Percentiles rank a stretch among this genome's conserved stretches.
Evolutionary conservation across 2,888 invertebrate genomes (phyloP).

Genomic region (Athripsodes cinereus): DNA sequence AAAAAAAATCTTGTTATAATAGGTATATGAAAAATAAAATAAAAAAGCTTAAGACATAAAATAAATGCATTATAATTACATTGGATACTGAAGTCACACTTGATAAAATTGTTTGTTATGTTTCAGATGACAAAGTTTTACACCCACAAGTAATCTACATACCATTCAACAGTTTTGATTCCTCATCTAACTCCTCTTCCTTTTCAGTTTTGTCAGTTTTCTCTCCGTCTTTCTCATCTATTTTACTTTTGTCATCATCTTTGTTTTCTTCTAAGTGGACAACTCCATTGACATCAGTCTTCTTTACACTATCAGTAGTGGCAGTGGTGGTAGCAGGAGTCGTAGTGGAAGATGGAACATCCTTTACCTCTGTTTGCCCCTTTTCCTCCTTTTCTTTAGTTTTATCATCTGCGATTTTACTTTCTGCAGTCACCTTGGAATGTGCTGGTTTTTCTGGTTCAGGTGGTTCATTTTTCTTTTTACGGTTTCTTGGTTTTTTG

Average conservation of each 20-base stretch:
- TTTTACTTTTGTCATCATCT: constrained; percentile 46
- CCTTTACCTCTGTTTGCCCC: constrained; percentile 19
- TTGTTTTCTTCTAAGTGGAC: constrained; percentile 36
- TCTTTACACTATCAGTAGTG: constrained; percentile 29
- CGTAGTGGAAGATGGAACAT: too few species aligned
- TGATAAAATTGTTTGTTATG: too few species aligned
- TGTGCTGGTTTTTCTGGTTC: constrained; percentile 1
- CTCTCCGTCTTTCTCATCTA: constrained; percentile 28
- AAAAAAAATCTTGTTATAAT: too few species aligned
- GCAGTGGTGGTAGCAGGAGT: not conserved
- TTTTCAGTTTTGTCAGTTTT: constrained; percentile 40
- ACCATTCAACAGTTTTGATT: constrained; percentile 73
- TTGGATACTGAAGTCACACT: not conserved
- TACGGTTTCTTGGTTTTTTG: constrained; percentile 52
- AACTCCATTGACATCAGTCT: constrained; percentile 30
- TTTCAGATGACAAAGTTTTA: too few species aligned
- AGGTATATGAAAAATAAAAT: too few species aligned
- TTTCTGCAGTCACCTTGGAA: constrained; percentile 19
- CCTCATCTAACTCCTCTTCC: constrained; percentile 47
- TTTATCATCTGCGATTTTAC: constrained; percentile 32
- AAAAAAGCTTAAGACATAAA: too few species aligned
- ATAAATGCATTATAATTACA: too few species aligned
- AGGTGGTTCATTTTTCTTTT: constrained; percentile 36
- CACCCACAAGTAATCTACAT: too few species aligned
- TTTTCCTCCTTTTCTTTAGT: constrained; percentile 22